These are phyloP conservation scores for Porites rus DNA, from an alignment of 92 coral and sea anemone genomes.

Conservation along the genomic window DNA sequence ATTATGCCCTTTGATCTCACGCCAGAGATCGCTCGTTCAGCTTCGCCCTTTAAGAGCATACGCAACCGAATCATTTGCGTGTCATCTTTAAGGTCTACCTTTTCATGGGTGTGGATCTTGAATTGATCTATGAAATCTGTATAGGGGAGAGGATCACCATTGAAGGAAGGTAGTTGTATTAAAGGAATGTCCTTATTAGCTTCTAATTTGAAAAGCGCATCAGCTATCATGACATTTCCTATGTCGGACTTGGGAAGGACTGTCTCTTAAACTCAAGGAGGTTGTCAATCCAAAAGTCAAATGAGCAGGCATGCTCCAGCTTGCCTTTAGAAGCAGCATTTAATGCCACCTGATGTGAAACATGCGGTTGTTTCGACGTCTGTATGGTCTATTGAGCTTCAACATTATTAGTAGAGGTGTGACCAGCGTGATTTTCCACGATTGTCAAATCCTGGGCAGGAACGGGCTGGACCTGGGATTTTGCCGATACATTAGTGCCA, in stretches of 20 bases:
- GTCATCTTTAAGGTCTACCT: constrained; percentile 47
- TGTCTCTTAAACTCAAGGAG: constrained; percentile 15
- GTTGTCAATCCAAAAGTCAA: background rate
- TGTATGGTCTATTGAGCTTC: background rate
- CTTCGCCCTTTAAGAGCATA: constrained; percentile 57
- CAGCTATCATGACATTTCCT: background rate
- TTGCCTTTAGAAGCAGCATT: background rate
- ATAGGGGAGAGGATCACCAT: no score
- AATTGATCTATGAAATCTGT: no score
- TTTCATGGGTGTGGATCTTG: constrained; percentile 32
- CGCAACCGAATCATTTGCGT: constrained; percentile 54
- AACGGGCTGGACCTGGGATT: constrained; percentile 1
- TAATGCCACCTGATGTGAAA: background rate
- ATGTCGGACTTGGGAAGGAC: background rate
- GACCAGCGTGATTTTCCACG: background rate
- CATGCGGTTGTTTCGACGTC: background rate
- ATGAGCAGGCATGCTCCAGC: constrained; percentile 11
- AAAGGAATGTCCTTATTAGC: background rate
- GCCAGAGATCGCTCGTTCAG: constrained; percentile 59
- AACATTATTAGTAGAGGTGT: background rate
- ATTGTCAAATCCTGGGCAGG: background rate
- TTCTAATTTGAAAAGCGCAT: constrained; percentile 1
- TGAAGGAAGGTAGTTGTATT: no score
- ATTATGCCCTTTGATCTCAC: background rate
- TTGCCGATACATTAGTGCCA: background rate